These are phyloP conservation scores for Chrysomallon squamiferum DNA, from an alignment of 1,140 invertebrate species.

Conservation along the genomic window DNA sequence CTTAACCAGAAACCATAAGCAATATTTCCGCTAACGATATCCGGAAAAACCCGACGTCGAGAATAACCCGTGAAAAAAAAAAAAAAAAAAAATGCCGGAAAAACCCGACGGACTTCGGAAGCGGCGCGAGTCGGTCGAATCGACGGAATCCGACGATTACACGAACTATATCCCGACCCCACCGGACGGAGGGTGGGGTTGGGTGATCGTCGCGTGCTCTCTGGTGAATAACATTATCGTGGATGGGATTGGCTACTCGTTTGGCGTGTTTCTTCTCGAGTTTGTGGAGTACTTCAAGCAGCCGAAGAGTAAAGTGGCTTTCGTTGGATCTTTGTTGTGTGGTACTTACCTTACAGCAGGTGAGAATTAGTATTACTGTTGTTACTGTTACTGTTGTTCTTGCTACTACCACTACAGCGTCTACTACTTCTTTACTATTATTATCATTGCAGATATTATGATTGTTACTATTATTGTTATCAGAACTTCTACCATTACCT, in stretches of 20 bases:
- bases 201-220: constrained; percentile 78
- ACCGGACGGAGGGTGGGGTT: constrained; percentile 84
- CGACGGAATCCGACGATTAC: constrained; percentile 24
- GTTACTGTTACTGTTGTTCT: background rate
- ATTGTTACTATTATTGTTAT: too few relatives aligned
- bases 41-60: background rate
- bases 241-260: constrained; percentile 92
- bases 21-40: too few relatives aligned
- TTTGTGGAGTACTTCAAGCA: constrained; percentile 84
- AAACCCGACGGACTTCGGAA: background rate
- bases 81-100: background rate
- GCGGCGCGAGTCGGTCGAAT: constrained; percentile 29
- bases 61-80: background rate
- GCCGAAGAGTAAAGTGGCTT: constrained; percentile 84
- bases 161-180: constrained; percentile 63
- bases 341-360: constrained; percentile 58
- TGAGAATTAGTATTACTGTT: constrained; percentile 25
- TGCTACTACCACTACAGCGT: background rate
- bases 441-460: too few relatives aligned
- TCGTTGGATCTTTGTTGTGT: constrained; percentile 74
- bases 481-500: too few relatives aligned
- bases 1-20: background rate
- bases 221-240: constrained; percentile 92
- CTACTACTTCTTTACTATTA: too few relatives aligned
- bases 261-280: constrained; percentile 87